phyloP scores from a whole-genome alignment of 1,140 invertebrate species.

The Ridgeia piscesae region DNA sequence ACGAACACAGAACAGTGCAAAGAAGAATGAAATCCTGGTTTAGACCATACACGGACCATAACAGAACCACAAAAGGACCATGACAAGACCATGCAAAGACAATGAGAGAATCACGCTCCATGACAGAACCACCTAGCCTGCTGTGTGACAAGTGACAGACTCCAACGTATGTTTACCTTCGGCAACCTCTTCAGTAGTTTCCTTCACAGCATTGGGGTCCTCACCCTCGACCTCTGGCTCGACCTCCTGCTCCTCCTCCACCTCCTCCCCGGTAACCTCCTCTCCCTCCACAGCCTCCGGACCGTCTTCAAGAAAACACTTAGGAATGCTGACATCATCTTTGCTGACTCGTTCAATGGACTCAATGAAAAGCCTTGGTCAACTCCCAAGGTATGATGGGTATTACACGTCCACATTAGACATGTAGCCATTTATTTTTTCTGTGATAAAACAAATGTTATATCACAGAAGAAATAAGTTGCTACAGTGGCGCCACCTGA shows the following conservation, averaged over 20 bases:
- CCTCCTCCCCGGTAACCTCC: neutral
- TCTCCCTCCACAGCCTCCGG: neutral
- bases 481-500: too few species aligned
- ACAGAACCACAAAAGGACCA: too few species aligned
- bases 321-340: neutral
- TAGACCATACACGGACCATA: neutral
- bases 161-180: neutral
- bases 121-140: neutral
- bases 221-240: neutral
- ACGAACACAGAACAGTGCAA: neutral
- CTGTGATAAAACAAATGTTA: too few species aligned
- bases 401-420: too few species aligned
- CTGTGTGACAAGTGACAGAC: too few species aligned
- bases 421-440: too few species aligned
- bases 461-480: too few species aligned
- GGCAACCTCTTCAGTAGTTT: neutral
- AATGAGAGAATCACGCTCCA: too few species aligned
- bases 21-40: neutral
- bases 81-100: too few species aligned
- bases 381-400: too few species aligned
- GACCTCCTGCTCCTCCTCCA: neutral
- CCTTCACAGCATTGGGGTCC: neutral
- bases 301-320: neutral
- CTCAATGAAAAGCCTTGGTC: too few species aligned
- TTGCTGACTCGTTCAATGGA: neutral